Evolutionary conservation across 2,113 vertebrate genomes (phyloP).

Genomic region (Pomatostomus ruficeps): DNA sequence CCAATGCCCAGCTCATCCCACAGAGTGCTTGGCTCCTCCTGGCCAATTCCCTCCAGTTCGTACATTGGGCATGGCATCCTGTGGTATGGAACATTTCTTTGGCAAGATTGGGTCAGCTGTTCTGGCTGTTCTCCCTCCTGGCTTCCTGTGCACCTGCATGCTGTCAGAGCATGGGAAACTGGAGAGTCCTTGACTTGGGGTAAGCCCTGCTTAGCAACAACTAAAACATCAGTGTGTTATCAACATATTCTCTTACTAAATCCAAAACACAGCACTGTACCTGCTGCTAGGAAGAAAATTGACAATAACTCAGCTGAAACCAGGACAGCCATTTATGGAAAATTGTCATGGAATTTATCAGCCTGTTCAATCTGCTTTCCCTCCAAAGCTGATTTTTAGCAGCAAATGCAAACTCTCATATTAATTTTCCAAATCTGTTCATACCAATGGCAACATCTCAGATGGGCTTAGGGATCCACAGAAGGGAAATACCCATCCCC

Average conservation of each 20-base stretch:
- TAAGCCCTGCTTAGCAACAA: not conserved
- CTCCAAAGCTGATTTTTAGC: not conserved
- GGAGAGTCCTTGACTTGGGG: not conserved
- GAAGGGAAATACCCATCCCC: not conserved
- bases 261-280: not conserved
- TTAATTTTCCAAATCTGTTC: not conserved
- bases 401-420: not conserved
- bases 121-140: not conserved
- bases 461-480: not conserved
- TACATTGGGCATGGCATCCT: not conserved
- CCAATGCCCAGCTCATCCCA: not conserved
- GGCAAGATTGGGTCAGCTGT: not conserved
- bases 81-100: not conserved
- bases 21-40: not conserved
- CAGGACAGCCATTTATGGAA: not conserved
- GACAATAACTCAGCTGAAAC: not conserved
- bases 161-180: not conserved
- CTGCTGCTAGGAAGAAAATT: not conserved
- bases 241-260: not conserved
- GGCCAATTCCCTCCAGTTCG: no score
- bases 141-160: not conserved
- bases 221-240: not conserved
- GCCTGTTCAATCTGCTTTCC: not conserved
- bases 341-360: not conserved
- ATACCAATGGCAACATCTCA: not conserved